Evolutionary conservation across 2,888 invertebrate genomes (phyloP), one percentile per base, ranked within the genome.

Genomic region (Chrysomela aeneicollis): DNA sequence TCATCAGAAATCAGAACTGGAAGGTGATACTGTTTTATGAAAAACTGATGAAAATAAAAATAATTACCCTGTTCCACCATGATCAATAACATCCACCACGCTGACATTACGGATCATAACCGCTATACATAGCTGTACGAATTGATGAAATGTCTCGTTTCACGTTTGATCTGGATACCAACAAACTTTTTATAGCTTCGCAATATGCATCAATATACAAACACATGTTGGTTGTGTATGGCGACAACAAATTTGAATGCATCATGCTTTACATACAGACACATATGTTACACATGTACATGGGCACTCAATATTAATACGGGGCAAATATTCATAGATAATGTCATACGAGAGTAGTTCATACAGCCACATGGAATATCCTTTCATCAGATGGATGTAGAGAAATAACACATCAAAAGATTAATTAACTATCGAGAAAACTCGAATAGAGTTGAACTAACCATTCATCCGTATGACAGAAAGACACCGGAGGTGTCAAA

Each of bases 201-300:
- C 21, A 61, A 61, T 61, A 60, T 59, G 54, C 61, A 64, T 59
- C 64, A 64, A 67, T 67, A 64, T 55, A 59, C 50, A 58, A 54
- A 59, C 64, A 64, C 52, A 59, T 64, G 64, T 63, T 58, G 58
- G 47, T 49, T 49, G 37, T 42, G 58, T 65, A 68, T 64, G 53
- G 47, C 58, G 52, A 64, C 58, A 59, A 61, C 54, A 49, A 51
- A 61, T 63, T 69, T 66, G 66, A 64, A 69, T 69, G 66, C 69
- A 66, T 66, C 69, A 66, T 66, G 66, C 63, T 69, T 64, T 66
- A 69, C 69, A 66, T 64, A 64, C 61, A 61, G 60, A 61, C 62
- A 58, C 62, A 66, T 69, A 63, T 69, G 69, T 69, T 69, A 66
- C 64, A 66, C 61, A 62, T 69, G 63, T 66, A 66, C 46, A 52